A percentile compares a stretch with the other conserved stretches of the same genome.
These are phyloP conservation scores for Bambusicola thoracicus DNA, from an alignment of 2,113 vertebrate genomes.

Conservation along the genomic window DNA sequence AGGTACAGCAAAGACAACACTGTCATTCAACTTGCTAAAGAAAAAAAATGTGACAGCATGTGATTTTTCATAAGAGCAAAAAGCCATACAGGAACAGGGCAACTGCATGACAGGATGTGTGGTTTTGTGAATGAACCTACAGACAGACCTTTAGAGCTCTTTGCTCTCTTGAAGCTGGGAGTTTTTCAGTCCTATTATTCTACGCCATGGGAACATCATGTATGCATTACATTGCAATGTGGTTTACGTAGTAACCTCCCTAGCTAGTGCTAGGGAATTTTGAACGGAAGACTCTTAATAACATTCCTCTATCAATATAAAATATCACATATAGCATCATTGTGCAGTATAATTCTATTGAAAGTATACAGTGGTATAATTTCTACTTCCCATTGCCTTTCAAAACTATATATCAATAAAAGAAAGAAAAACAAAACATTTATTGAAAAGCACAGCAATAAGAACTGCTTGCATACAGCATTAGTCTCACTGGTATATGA, in stretches of 20 bases:
- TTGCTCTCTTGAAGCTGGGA: background rate
- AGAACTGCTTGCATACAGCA: background rate
- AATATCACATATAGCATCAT: background rate
- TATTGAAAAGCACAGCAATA: background rate
- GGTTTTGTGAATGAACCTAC: background rate
- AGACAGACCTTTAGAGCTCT: background rate
- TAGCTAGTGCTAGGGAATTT: background rate
- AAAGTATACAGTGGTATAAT: background rate
- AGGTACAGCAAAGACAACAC: background rate
- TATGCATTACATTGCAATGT: background rate
- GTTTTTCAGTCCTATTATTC: background rate
- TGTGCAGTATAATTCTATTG: background rate
- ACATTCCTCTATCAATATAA: background rate
- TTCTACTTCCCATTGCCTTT: background rate
- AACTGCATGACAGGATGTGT: background rate
- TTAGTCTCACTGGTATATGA: background rate
- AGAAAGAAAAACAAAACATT: background rate
- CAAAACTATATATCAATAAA: background rate
- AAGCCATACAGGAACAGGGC: background rate
- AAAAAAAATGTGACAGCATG: background rate
- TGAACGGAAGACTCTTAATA: background rate
- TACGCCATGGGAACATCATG: background rate
- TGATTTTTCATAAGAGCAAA: background rate
- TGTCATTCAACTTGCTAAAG: background rate
- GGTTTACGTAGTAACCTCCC: background rate